Evolutionary conservation across 1,140 invertebrate species (phyloP).

Genomic region (Zaprionus inermis): DNA sequence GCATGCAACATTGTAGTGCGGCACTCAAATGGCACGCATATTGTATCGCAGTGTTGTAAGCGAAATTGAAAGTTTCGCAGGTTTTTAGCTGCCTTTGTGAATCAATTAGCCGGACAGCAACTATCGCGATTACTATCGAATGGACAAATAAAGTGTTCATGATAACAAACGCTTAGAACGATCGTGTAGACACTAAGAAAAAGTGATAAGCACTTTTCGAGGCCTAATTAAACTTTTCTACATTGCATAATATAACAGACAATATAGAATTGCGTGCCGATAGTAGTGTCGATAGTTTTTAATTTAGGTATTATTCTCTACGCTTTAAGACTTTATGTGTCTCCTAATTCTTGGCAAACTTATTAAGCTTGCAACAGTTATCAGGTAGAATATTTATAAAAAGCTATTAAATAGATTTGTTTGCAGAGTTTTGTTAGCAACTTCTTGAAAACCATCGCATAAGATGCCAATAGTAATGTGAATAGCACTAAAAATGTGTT

Average conservation of each 20-base stretch:
- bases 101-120: conserved; percentile 2
- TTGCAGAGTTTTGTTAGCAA: no score
- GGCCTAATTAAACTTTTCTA: background rate
- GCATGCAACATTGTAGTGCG: conserved; percentile 37
- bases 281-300: background rate
- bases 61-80: conserved; percentile 8
- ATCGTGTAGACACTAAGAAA: background rate
- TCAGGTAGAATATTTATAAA: no score
- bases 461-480: no score
- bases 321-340: no score
- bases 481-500: background rate
- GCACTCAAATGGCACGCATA: conserved; percentile 15
- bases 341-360: no score
- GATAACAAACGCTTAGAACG: no score
- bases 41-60: background rate
- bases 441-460: no score
- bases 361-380: no score
- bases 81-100: background rate
- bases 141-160: no score
- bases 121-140: background rate
- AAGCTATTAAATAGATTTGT: no score
- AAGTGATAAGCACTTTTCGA: background rate
- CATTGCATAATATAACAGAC: background rate
- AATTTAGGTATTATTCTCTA: no score
- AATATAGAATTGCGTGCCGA: background rate